Evolutionary conservation across 2,797 vertebrate species (phyloP), one percentile per base, ranked within the genome.

Genomic region (Myotis planiceps): DNA sequence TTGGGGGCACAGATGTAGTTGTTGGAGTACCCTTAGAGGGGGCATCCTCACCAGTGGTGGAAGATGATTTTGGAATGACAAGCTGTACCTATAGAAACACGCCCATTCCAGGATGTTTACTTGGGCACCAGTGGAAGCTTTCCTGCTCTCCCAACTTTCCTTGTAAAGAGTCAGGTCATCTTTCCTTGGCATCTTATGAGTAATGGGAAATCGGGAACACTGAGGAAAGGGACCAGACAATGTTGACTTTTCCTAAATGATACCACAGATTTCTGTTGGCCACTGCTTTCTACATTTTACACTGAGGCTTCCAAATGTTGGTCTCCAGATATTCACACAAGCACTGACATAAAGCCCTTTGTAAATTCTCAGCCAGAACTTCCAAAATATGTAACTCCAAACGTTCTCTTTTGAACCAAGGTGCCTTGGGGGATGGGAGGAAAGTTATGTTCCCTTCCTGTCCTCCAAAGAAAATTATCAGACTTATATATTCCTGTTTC

Each of bases 161-260:
- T 29, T 53, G 0, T 60, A 47, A 37, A 32, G 16, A 53, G 1
- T 39, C 8, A 23, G 1, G 18, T 37, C 9, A 53, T 45, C 37
- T 34, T 74, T 93, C 29, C 16, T 78, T 53, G 55, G 4, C 7
- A 53, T 47, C 18, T 78, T 80, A 4, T 84, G 47, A 85, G 23
- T 39, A 79, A 32, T 25, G 27, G 37, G n/a, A 81, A 58, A 27
- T 32, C 23, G 68, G 72, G 23, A 94, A 88, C 16, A 39, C 9
- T 25, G n/a, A 19, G 3, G 0, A 63, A 9, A 3, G 19, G 16
- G 1, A 18, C 69, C 1, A 10, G 0, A 0, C 2, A 55, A 9
- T 32, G 19, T 21, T 81, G 37, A n/a, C 32, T 76, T 80, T 71
- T 63, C 45, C 37, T 66, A 84, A 85, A 76, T 9, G 2, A 32